A percentile compares a stretch with the other conserved stretches of the same genome.
phyloP scores from a whole-genome alignment of 2,888 invertebrate genomes.

The Lypha dubia region DNA sequence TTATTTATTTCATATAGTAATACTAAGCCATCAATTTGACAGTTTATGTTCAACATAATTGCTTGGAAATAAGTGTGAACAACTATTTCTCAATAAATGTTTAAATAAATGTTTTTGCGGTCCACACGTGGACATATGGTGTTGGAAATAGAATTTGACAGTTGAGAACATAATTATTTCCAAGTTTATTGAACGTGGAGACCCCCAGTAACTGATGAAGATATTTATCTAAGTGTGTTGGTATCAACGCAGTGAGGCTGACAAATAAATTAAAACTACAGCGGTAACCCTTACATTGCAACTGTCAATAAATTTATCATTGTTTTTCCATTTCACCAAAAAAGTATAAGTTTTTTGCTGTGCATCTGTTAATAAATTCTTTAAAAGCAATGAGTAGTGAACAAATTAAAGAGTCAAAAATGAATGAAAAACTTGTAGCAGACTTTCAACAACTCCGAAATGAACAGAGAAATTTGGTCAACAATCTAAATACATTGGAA shows the following conservation, averaged over 20 bases:
- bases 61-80: too few species aligned
- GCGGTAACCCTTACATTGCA: constrained; percentile 18
- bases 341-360: constrained; percentile 4
- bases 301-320: constrained; percentile 63
- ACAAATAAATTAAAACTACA: neutral
- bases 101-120: too few species aligned
- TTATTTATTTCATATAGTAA: too few species aligned
- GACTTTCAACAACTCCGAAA: constrained; percentile 94
- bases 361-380: constrained; percentile 68
- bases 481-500: constrained; percentile 96
- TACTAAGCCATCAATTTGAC: too few species aligned
- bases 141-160: too few species aligned
- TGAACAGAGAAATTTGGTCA: constrained; percentile 93
- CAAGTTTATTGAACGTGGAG: too few species aligned
- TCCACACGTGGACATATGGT: too few species aligned
- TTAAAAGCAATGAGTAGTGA: constrained; percentile 80
- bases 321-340: constrained; percentile 31
- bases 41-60: too few species aligned
- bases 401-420: constrained; percentile 79
- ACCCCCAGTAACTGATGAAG: too few species aligned
- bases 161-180: too few species aligned
- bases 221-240: neutral
- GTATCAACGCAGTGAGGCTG: neutral
- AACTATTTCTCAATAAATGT: too few species aligned
- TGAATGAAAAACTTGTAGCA: constrained; percentile 91